Evolutionary conservation across 1,140 invertebrate species (phyloP).

Genomic region (Odontomachus brunneus): DNA sequence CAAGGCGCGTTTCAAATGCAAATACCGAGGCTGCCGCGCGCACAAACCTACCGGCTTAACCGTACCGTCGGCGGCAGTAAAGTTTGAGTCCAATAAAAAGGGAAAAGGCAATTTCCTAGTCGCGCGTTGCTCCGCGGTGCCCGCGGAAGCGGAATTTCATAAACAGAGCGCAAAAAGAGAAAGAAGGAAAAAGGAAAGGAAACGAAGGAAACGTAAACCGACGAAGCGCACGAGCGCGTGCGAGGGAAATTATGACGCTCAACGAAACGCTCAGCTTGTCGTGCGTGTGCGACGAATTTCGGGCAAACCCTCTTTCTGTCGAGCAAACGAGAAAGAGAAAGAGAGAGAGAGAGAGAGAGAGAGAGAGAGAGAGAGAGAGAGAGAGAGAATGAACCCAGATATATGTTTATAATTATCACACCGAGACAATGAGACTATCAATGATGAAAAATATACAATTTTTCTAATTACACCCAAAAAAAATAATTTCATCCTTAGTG

Average conservation of each 20-base stretch:
- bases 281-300: not conserved
- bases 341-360: no score
- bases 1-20: constrained; percentile 58
- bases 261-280: not conserved
- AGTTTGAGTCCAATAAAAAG: constrained; percentile 64
- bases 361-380: no score
- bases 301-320: not conserved
- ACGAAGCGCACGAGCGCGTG: not conserved
- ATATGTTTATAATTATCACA: no score
- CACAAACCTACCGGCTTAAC: constrained; percentile 57
- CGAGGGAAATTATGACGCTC: constrained; percentile 10
- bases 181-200: not conserved
- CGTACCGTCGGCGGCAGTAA: constrained; percentile 38
- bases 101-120: constrained; percentile 59
- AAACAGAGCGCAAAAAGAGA: constrained; percentile 3
- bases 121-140: constrained; percentile 34
- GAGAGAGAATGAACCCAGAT: no score
- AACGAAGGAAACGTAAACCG: constrained; percentile 28
- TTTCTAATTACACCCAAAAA: no score
- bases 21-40: constrained; percentile 42
- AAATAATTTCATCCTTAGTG: no score
- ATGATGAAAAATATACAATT: no score
- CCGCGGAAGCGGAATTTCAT: constrained; percentile 42
- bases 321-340: no score
- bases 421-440: no score